Percentiles rank a stretch among this genome's conserved stretches.
Evolutionary conservation across 35 echinoderm and acorn worm species (phyloP).

Genomic region (Nesometra sesokonis): DNA sequence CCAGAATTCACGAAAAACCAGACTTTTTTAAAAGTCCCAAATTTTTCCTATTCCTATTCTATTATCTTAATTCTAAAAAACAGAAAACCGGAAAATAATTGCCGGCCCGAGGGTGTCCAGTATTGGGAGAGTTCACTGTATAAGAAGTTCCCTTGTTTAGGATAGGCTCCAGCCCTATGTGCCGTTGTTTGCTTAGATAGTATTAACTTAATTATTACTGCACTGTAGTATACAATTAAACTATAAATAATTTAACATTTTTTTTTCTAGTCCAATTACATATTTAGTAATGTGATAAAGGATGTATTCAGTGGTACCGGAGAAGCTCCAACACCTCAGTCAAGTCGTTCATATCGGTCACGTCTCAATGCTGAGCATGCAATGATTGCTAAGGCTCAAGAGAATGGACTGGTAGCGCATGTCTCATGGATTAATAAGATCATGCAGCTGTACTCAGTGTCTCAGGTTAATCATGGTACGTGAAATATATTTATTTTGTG

Average conservation of each 20-base stretch:
- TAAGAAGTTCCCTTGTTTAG: too few relatives aligned
- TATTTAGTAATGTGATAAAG: slow-evolving; percentile 84
- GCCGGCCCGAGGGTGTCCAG: too few relatives aligned
- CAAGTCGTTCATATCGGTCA: slow-evolving; percentile 50
- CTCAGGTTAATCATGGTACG: slow-evolving; percentile 87
- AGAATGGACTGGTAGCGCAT: slow-evolving; percentile 73
- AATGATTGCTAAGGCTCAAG: slow-evolving; percentile 70
- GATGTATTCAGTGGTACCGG: slow-evolving; percentile 81
- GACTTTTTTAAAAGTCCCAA: too few relatives aligned
- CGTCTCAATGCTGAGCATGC: slow-evolving; percentile 74
- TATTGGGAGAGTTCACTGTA: too few relatives aligned
- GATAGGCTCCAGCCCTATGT: too few relatives aligned
- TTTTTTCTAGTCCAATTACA: slow-evolving; percentile 55
- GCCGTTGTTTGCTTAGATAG: not conserved
- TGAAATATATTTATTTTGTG: too few relatives aligned
- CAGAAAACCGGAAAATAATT: too few relatives aligned
- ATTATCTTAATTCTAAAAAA: too few relatives aligned
- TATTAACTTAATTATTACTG: not conserved
- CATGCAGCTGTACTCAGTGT: slow-evolving; percentile 89
- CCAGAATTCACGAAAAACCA: too few relatives aligned
- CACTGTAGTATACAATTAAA: not conserved
- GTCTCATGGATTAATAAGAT: slow-evolving; percentile 64
- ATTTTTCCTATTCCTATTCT: too few relatives aligned
- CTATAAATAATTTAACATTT: not conserved
- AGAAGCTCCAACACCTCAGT: slow-evolving; percentile 76